Base-by-base conservation (phyloP, 2,888 invertebrate species). In the Dynastes hyllus region DNA sequence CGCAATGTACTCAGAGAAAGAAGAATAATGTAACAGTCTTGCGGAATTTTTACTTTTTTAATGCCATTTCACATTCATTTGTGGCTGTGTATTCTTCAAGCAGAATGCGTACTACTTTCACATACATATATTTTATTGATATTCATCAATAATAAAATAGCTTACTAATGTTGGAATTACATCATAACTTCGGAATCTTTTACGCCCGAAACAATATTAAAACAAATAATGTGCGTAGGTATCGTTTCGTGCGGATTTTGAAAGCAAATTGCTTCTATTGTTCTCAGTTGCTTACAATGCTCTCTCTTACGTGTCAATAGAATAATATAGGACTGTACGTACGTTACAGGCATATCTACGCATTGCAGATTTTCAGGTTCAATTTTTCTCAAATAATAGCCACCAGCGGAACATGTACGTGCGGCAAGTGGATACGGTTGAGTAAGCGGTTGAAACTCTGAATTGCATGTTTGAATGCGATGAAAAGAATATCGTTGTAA, bases 311-410 rank as follows among this genome's bases (percentile, higher is more conserved):
- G 53, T 13, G 16, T 53, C 53, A 53, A 16, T 16, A 13, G 4
- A 53, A 53, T 16, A 53, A 53, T n/a, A 16, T 13, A 16, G 16
- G 53, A n/a, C 11, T 4, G 13, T 16, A 4, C 8, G 13, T 53
- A 53, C 16, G 16, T 53, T 53, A 53, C 16, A 53, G 53, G 5
- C 0, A 16, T 16, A 53, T 13, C 13, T 53, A 53, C 53, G 53
- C 53, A 53, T 16, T 53, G 53, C 53, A 53, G 53, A 53, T 53
- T 53, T 53, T 16, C 53, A 53, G 16, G 53, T 53, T 16, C 16
- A 53, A 53, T 53, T 53, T 53, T 53, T 53, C 53, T 53, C 13
- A 53, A 53, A 53, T 53, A 53, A 53, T 53, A 53, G 53, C 53
- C n/a, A 37, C 32, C 32, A 37, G 32, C 32, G 13, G 53, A 53